Conservation (phyloP, 2,797 vertebrate genomes). For the Echiichthys vipera region DNA sequence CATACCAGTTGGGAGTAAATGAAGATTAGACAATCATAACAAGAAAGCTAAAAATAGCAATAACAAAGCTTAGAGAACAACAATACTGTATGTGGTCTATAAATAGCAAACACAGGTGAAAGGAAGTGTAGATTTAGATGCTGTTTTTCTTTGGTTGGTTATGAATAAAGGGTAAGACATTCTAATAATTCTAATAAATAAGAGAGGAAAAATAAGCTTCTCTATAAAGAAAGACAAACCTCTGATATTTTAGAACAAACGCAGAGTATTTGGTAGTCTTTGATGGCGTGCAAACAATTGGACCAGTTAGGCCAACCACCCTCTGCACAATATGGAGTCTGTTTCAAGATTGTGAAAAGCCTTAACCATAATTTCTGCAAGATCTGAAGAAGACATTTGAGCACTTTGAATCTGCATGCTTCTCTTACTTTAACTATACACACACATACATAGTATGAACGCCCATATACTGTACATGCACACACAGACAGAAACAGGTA, state of each 20-base stretch:
- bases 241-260: slow-evolving; percentile 41
- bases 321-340: slow-evolving; percentile 23
- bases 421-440: slow-evolving; percentile 2
- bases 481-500: background rate
- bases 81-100: slow-evolving; percentile 13
- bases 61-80: background rate
- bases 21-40: slow-evolving; percentile 32
- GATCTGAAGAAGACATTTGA: background rate
- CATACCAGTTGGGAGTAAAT: slow-evolving; percentile 4
- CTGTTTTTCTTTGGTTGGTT: slow-evolving; percentile 7
- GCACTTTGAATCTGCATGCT: background rate
- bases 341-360: no score
- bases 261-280: slow-evolving; percentile 30
- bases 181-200: no score
- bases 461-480: no score
- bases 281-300: slow-evolving; percentile 22
- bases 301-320: slow-evolving; percentile 15
- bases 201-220: background rate
- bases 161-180: background rate
- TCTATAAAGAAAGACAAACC: slow-evolving; percentile 20
- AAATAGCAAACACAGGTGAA: slow-evolving; percentile 6
- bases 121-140: background rate
- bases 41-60: slow-evolving; percentile 43
- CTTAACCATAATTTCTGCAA: slow-evolving; percentile 2
- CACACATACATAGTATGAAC: background rate